phyloP scores from a whole-genome alignment of 2,113 vertebrate genomes.

The Syrrhaptes paradoxus region DNA sequence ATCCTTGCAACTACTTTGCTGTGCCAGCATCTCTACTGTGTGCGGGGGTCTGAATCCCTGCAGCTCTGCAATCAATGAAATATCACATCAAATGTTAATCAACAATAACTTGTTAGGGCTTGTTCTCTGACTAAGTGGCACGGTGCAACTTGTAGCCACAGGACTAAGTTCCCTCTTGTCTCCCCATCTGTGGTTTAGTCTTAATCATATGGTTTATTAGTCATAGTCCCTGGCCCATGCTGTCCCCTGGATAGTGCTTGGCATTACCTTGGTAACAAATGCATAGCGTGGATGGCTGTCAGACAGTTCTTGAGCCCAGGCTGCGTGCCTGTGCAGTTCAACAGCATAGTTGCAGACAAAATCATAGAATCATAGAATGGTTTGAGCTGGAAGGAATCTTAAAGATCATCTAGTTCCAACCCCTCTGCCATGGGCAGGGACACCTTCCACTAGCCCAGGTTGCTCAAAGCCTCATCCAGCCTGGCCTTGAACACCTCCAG shows the following conservation, averaged over 20 bases:
- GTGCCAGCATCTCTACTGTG: neutral
- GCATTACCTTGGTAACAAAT: neutral
- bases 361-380: no score
- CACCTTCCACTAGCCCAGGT: no score
- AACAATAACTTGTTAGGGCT: neutral
- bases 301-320: neutral
- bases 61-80: neutral
- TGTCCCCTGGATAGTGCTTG: neutral
- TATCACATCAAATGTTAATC: neutral
- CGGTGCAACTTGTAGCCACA: neutral
- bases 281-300: accelerated
- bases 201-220: neutral
- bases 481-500: no score
- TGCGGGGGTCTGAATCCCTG: neutral
- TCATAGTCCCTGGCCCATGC: neutral
- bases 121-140: neutral
- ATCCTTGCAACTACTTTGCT: neutral
- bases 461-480: no score
- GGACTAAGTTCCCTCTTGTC: neutral
- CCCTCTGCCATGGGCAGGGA: no score
- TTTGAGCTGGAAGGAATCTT: no score
- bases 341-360: accelerated
- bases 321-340: neutral
- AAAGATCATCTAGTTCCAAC: no score
- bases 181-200: neutral